phyloP scores from a whole-genome alignment of 2,113 vertebrate genomes.

The Oryzias melastigma region DNA sequence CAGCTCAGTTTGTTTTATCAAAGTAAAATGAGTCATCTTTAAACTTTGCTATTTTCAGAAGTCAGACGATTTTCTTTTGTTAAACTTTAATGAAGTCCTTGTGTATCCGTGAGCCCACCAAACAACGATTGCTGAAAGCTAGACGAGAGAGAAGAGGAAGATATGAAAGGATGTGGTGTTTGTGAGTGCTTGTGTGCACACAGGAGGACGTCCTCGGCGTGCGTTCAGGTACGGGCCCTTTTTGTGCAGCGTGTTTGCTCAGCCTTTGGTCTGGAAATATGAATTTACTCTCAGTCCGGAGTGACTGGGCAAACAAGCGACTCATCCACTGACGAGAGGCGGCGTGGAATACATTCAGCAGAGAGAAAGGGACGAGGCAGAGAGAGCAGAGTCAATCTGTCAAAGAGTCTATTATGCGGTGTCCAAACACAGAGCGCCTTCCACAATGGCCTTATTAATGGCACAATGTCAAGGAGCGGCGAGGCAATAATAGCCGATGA shows the following conservation, averaged over 20 bases:
- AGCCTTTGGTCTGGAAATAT: slow-evolving; percentile 64
- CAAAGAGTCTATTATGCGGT: slow-evolving; percentile 78
- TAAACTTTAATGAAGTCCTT: no score
- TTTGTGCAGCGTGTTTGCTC: slow-evolving; percentile 74
- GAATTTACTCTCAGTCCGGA: slow-evolving; percentile 71
- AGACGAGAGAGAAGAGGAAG: slow-evolving; percentile 22
- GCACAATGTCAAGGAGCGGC: slow-evolving; percentile 75
- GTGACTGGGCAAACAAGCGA: slow-evolving; percentile 80
- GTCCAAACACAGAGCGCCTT: slow-evolving; percentile 67
- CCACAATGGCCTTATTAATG: slow-evolving; percentile 79
- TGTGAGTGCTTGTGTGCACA: slow-evolving; percentile 10
- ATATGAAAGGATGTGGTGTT: background rate
- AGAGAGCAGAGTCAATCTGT: slow-evolving; percentile 73
- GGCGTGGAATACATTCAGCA: slow-evolving; percentile 69
- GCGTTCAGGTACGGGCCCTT: slow-evolving; percentile 64
- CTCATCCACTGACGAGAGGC: slow-evolving; percentile 69
- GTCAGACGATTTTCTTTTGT: no score
- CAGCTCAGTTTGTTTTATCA: no score
- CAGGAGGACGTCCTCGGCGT: slow-evolving; percentile 14
- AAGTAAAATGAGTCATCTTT: no score
- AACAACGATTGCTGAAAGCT: slow-evolving; percentile 1
- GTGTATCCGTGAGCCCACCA: no score
- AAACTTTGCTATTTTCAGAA: no score
- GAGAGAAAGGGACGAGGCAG: slow-evolving; percentile 27
- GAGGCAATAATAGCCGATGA: slow-evolving; percentile 74